Evolutionary conservation across 2,797 vertebrate species (phyloP).

Genomic region (Sebastolobus altivelis): DNA sequence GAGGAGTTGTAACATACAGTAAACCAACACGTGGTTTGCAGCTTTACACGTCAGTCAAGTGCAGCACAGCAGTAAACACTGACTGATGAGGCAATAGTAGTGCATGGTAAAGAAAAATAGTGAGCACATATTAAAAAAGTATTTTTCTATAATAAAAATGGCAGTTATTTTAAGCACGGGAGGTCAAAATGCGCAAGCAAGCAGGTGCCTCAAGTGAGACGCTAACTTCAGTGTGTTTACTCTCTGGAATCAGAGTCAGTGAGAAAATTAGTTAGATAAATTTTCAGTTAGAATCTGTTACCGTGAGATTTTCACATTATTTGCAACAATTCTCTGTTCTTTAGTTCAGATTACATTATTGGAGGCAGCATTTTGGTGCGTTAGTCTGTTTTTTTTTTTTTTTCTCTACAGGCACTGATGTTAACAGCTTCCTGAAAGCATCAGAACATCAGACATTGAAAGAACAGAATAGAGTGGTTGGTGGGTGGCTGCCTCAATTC

Average conservation of each 20-base stretch:
- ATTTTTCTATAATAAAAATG: not conserved
- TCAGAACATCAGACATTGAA: slow-evolving; percentile 24
- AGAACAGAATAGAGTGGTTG: not conserved
- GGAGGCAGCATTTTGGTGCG: not conserved
- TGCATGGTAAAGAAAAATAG: not conserved
- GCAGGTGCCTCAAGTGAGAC: slow-evolving; percentile 5
- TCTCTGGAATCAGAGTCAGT: not conserved
- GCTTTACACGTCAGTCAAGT: not conserved
- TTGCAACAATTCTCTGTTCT: not conserved
- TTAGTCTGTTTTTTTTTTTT: not conserved
- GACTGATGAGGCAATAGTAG: not conserved
- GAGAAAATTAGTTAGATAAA: not conserved
- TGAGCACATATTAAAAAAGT: not conserved
- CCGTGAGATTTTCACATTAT: not conserved
- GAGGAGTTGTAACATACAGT: not conserved
- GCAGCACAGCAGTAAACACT: not conserved
- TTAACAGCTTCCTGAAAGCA: slow-evolving; percentile 15
- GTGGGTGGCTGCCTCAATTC: not conserved
- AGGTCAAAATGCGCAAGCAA: not conserved
- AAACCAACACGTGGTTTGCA: not conserved
- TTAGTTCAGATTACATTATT: slow-evolving; percentile 4
- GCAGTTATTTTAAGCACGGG: slow-evolving; percentile 3
- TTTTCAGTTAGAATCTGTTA: not conserved
- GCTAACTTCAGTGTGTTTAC: not conserved
- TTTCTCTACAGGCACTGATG: not conserved